phyloP scores from a whole-genome alignment of 2,888 invertebrate species.

The Calameuta idolon region DNA sequence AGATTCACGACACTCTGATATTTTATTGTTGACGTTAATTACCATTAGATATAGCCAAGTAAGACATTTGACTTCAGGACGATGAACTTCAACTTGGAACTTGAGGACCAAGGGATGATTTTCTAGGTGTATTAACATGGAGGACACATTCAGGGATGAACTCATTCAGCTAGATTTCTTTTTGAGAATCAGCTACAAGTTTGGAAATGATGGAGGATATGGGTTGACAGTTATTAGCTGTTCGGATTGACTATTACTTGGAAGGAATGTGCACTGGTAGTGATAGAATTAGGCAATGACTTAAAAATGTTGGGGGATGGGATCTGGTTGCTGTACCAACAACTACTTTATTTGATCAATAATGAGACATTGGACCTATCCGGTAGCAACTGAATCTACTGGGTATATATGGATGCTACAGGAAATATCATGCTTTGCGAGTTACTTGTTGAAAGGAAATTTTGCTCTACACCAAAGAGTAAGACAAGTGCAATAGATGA shows the following conservation, averaged over 20 bases:
- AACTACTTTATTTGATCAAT: slow-evolving; percentile 24
- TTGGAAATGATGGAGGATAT: not conserved
- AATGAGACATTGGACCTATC: not conserved
- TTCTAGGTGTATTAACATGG: not conserved
- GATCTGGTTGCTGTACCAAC: not conserved
- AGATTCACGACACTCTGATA: not conserved
- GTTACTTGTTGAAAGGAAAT: not conserved
- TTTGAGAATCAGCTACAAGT: not conserved
- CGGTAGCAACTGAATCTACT: not conserved
- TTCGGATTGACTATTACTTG: not conserved
- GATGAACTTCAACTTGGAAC: not conserved
- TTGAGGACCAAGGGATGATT: not conserved
- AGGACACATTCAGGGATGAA: not conserved
- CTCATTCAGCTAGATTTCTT: not conserved
- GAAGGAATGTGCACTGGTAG: not conserved
- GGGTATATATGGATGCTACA: not conserved
- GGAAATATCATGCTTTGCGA: not conserved
- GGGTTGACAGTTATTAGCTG: not conserved
- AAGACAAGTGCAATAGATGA: not conserved
- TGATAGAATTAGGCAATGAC: not conserved
- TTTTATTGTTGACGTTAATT: not conserved
- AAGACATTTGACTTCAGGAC: not conserved
- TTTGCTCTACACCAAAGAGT: not conserved
- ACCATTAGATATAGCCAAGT: not conserved
- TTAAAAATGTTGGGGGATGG: not conserved